Percentiles rank a stretch among this genome's conserved stretches.
phyloP scores from a whole-genome alignment of 2,797 vertebrate species.

The Pseudomugil tenellus region DNA sequence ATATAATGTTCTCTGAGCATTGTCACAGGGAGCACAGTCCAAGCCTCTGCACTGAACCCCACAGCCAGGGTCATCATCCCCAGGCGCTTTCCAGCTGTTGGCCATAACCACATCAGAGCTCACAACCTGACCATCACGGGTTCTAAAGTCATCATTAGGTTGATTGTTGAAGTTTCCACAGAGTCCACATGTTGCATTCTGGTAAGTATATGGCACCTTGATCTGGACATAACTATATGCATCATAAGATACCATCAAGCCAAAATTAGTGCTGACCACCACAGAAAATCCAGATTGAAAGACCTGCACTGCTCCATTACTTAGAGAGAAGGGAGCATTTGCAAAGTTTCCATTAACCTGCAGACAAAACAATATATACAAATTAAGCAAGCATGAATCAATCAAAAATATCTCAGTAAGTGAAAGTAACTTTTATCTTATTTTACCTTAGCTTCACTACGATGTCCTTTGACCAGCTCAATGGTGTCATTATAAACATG shows the following conservation, averaged over 20 bases:
- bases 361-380: slow-evolving; percentile 12
- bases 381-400: not conserved
- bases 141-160: slow-evolving; percentile 70
- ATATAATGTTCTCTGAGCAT: slow-evolving; percentile 37
- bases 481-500: slow-evolving; percentile 65
- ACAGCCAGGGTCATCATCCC: slow-evolving; percentile 51
- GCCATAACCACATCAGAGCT: slow-evolving; percentile 67
- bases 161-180: slow-evolving; percentile 75
- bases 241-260: slow-evolving; percentile 74
- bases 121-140: slow-evolving; percentile 37
- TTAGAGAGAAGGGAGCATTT: slow-evolving; percentile 63
- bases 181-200: slow-evolving; percentile 72
- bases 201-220: slow-evolving; percentile 61
- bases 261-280: slow-evolving; percentile 68
- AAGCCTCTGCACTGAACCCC: slow-evolving; percentile 39
- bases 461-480: slow-evolving; percentile 71
- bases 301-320: slow-evolving; percentile 58
- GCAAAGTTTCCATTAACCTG: slow-evolving; percentile 72
- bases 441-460: slow-evolving; percentile 63
- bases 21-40: slow-evolving; percentile 45
- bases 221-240: slow-evolving; percentile 56
- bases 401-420: not conserved
- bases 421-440: rapidly evolving
- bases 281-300: slow-evolving; percentile 71
- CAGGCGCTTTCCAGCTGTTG: slow-evolving; percentile 64